Evolutionary conservation across 2,797 vertebrate species (phyloP).

Genomic region (Oryzias dopingdopingensis): DNA sequence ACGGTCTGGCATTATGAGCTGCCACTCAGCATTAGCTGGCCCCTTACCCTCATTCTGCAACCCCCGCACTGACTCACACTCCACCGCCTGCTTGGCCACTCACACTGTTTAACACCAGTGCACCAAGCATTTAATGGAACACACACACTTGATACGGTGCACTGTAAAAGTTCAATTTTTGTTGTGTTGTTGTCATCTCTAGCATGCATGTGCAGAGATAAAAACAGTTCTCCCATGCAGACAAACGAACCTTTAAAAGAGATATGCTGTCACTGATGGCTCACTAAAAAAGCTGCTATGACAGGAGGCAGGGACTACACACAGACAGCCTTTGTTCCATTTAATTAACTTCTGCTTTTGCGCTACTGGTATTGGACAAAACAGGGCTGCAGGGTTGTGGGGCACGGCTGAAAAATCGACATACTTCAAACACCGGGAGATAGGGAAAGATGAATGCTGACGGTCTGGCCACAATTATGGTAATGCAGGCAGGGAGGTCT

Average conservation of each 20-base stretch:
- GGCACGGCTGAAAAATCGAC: conserved; percentile 37
- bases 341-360: conserved; percentile 57
- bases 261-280: conserved; percentile 36
- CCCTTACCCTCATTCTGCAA: conserved; percentile 71
- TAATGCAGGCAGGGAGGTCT: conserved; percentile 54
- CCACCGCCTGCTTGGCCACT: conserved; percentile 72
- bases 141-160: conserved; percentile 47
- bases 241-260: conserved; percentile 49
- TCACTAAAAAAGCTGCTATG: conserved; percentile 35
- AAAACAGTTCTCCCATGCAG: conserved; percentile 38
- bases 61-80: conserved; percentile 81
- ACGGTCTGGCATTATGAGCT: conserved; percentile 82
- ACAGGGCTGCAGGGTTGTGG: conserved; percentile 34
- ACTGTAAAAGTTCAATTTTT: conserved; percentile 54
- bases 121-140: conserved; percentile 68
- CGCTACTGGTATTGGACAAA: conserved; percentile 26
- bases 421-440: conserved; percentile 39
- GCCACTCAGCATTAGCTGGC: conserved; percentile 80
- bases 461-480: conserved; percentile 66
- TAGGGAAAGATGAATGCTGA: conserved; percentile 49
- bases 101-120: conserved; percentile 71
- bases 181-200: conserved; percentile 25
- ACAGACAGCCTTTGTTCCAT: conserved; percentile 51
- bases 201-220: conserved; percentile 26
- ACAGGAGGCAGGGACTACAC: conserved; percentile 37